Conservation (phyloP, 2,797 vertebrate species). For the Xerus rutilus region DNA sequence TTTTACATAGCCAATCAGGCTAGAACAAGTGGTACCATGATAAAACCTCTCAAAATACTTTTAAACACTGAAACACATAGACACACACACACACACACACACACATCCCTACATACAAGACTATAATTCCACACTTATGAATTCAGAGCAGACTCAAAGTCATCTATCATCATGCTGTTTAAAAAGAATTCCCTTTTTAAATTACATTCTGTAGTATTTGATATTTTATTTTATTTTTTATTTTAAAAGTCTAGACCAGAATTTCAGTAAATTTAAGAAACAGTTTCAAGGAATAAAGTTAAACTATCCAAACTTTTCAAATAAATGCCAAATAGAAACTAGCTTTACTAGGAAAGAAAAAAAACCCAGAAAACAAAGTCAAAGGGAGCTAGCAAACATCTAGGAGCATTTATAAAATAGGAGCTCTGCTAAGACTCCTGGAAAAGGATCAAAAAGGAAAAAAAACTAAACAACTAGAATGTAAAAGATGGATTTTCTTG, state of each 20-base stretch:
- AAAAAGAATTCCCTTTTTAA: neutral
- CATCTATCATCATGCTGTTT: neutral
- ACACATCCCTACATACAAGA: neutral
- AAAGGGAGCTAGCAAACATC: neutral
- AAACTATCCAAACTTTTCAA: conserved; percentile 4
- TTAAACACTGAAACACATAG: neutral
- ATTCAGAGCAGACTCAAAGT: neutral
- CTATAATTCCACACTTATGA: neutral
- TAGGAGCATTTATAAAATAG: neutral
- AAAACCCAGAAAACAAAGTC: neutral
- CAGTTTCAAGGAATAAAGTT: neutral
- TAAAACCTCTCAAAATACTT: neutral
- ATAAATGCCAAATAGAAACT: neutral
- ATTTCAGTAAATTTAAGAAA: neutral
- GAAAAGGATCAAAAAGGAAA: neutral
- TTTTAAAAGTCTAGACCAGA: neutral
- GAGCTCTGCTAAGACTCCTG: neutral
- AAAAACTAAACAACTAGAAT: neutral
- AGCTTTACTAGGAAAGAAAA: neutral
- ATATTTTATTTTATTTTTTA: neutral
- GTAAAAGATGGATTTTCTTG: neutral
- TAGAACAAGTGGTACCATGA: neutral
- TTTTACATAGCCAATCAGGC: neutral
- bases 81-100: neutral
- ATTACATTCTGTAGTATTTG: conserved; percentile 3